Percentiles rank a stretch among this genome's conserved stretches.
phyloP scores from a whole-genome alignment of 1,140 invertebrate genomes.

The Drosophila bifasciata region DNA sequence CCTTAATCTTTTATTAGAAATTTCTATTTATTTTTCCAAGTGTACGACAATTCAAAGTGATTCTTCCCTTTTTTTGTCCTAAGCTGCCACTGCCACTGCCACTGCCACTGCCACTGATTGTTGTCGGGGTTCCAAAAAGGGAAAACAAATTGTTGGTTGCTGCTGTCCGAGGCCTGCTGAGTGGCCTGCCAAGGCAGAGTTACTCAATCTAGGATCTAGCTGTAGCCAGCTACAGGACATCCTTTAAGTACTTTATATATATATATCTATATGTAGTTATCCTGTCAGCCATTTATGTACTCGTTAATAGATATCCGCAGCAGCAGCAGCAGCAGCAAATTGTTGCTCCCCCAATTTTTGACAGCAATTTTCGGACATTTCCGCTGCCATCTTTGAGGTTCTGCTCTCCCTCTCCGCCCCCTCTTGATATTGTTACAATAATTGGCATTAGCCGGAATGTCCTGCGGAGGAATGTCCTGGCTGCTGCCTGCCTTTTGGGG shows the following conservation, averaged over 20 bases:
- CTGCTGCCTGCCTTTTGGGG: background rate
- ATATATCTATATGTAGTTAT: constrained; percentile 7
- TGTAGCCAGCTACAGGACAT: no score
- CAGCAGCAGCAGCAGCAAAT: constrained; percentile 4
- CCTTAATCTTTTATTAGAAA: no score
- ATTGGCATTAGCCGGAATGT: constrained; percentile 64
- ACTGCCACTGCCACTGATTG: constrained; percentile 6
- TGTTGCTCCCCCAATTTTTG: constrained; percentile 42
- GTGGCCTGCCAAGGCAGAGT: constrained; percentile 35
- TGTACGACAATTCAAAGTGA: constrained; percentile 63
- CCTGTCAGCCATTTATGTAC: constrained; percentile 13
- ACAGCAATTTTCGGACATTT: constrained; percentile 44
- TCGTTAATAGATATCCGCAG: constrained; percentile 35
- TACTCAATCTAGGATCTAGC: constrained; percentile 43
- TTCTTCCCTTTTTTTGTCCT: constrained; percentile 48
- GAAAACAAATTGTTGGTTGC: constrained; percentile 60
- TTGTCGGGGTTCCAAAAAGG: constrained; percentile 16
- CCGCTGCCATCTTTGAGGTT: constrained; percentile 17
- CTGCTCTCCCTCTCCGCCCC: background rate
- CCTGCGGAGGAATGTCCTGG: background rate
- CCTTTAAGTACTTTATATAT: background rate
- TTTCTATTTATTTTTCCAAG: no score
- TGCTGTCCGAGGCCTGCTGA: background rate
- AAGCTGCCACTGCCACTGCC: constrained; percentile 1
- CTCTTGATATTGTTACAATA: constrained; percentile 50